Evolutionary conservation across 2,888 invertebrate genomes (phyloP), one percentile per base, ranked within the genome.

Genomic region (Neuroscelio doddi): DNA sequence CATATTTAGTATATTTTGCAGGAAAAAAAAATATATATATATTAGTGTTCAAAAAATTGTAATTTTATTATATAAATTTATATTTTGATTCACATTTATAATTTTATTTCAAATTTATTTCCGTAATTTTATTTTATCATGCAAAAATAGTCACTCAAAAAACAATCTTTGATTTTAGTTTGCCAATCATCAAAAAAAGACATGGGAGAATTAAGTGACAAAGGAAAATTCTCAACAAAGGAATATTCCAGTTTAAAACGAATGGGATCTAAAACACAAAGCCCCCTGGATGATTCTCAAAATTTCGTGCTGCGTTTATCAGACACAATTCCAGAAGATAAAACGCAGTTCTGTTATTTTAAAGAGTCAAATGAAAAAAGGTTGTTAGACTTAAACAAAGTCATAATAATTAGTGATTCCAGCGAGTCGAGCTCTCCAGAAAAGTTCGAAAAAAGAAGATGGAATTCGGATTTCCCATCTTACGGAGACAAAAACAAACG

Each of bases 331-430:
- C 16, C 15, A 3, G 46, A 51, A 1, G 39, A 45, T 14, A 41
- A n/a, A 41, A 47, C 9, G 21, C 14, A 16, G 29, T 29, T 7
- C 38, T 30, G 7, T 26, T 46, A 46, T 32, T 46, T n/a, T 12
- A 30, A 21, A 32, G 21, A 32, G 5, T 12, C 30, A 15, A 14
- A 12, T 17, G 7, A 9, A 42, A 4, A 27, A 3, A 46, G 17
- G 17, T 3, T 51, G 0, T 3, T 16, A 0, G 12, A 5, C 3
- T 14, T 66, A 3, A 55, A 68, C 1, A 74, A 74, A 59, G 64
- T 78, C 26, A 78, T 83, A 36, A 16, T 80, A 1, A 81, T 84
- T 32, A 82, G 80, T 52, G 82, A 84, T 39, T 79, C 82, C 0
- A 82, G 79, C 61, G 70, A 72, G 30, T 49, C 64, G 10, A 65